Evolutionary conservation across 2,888 invertebrate genomes (phyloP).

Genomic region (Incurvaria masculella): DNA sequence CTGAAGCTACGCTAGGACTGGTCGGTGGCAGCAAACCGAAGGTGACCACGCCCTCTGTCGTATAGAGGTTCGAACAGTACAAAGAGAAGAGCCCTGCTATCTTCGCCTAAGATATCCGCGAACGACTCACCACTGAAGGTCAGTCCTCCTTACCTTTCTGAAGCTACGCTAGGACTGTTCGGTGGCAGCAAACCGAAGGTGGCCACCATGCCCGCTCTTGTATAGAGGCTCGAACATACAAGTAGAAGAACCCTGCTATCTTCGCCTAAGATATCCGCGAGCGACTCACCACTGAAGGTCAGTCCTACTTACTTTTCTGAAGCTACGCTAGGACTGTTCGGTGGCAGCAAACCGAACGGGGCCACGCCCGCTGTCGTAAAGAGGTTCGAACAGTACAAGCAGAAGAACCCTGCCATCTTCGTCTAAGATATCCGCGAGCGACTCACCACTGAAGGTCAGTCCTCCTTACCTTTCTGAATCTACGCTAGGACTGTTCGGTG

Average conservation of each 20-base stretch:
- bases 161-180: conserved; percentile 73
- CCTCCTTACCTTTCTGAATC: too few relatives aligned
- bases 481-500: conserved; percentile 77
- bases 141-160: too few relatives aligned
- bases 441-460: conserved; percentile 93
- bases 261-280: conserved; percentile 99
- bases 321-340: conserved; percentile 77
- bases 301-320: conserved; percentile 39
- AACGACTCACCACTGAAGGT: conserved; percentile 96
- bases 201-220: conserved; percentile 93
- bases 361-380: conserved; percentile 96
- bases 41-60: conserved; percentile 96
- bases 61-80: conserved; percentile 97
- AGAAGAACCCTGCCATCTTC: conserved; percentile 97
- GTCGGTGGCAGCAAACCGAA: conserved; percentile 97
- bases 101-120: conserved; percentile 98
- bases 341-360: conserved; percentile 96
- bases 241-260: conserved; percentile 96
- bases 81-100: conserved; percentile 98
- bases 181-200: conserved; percentile 98
- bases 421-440: conserved; percentile 98
- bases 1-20: conserved; percentile 63
- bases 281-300: conserved; percentile 95
- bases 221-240: conserved; percentile 98
- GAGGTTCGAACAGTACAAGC: conserved; percentile 97